Evolutionary conservation across 2,797 vertebrate genomes (phyloP).

Genomic region (Setipinna tenuifilis): DNA sequence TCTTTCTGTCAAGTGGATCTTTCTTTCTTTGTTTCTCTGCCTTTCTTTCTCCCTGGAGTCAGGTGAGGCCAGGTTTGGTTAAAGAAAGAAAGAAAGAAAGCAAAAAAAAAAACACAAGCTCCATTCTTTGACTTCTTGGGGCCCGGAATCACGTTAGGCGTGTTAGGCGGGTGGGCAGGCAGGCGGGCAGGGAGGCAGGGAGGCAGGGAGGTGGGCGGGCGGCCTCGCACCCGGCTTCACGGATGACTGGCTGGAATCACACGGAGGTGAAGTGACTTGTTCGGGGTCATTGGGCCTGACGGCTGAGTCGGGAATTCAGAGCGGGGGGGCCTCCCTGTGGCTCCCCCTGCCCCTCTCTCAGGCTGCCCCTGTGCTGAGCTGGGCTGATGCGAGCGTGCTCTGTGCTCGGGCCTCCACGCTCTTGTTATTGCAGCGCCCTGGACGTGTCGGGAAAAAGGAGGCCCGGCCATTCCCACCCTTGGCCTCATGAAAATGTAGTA

Average conservation of each 20-base stretch:
- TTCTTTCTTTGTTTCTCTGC: not conserved
- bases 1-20: not conserved
- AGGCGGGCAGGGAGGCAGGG: not conserved
- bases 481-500: constrained; percentile 53
- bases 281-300: constrained; percentile 75
- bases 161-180: not conserved
- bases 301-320: constrained; percentile 72
- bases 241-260: constrained; percentile 76
- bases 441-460: not conserved
- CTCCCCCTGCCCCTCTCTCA: constrained; percentile 56
- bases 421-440: constrained; percentile 10
- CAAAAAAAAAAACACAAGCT: constrained; percentile 28
- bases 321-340: constrained; percentile 66
- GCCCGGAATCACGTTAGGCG: constrained; percentile 26
- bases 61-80: constrained; percentile 2
- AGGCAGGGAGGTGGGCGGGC: constrained; percentile 48
- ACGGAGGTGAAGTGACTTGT: constrained; percentile 71
- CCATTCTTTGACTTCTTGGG: constrained; percentile 29
- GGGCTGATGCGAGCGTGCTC: too few relatives aligned
- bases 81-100: too few relatives aligned
- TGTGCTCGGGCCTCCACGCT: not conserved
- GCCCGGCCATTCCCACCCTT: constrained; percentile 49
- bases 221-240: constrained; percentile 68
- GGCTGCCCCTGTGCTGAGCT: not conserved
- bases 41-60: constrained; percentile 4